A percentile compares a stretch with the other conserved stretches of the same genome.
Conservation (phyloP, 2,113 vertebrate species). For the Chloropsis cyanopogon region DNA sequence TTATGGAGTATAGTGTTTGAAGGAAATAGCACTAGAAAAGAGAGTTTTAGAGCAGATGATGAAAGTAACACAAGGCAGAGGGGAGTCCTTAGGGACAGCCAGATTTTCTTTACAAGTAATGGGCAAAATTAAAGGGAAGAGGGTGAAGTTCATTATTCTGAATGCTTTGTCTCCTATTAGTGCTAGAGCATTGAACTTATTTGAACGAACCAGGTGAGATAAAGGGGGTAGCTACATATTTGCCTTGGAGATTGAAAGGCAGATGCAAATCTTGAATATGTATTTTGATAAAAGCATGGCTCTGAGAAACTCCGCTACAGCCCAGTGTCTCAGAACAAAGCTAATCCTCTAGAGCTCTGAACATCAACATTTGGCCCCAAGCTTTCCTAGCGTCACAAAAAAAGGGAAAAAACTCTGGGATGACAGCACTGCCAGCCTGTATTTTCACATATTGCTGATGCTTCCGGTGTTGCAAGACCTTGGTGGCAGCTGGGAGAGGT, state of each 20-base stretch:
- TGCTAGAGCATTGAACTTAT: background rate
- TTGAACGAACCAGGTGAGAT: background rate
- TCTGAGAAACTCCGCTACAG: background rate
- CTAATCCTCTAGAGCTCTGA: background rate
- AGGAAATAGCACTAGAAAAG: background rate
- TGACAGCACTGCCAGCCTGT: background rate
- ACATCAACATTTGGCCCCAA: rapidly evolving
- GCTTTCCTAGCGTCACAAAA: background rate
- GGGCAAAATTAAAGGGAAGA: background rate
- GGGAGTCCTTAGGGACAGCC: background rate
- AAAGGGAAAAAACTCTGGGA: background rate
- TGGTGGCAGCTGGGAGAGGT: background rate
- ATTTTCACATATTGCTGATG: background rate
- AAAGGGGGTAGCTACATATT: background rate
- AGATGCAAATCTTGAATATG: background rate
- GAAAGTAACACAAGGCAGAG: background rate
- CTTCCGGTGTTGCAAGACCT: conserved; percentile 9
- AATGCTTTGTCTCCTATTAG: background rate
- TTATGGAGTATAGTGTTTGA: background rate
- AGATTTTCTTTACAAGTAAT: background rate
- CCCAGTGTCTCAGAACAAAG: background rate
- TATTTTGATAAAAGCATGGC: background rate
- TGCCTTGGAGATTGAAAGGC: background rate
- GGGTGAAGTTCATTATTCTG: background rate
- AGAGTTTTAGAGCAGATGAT: background rate